Evolutionary conservation across 2,113 vertebrate species (phyloP).

Genomic region (Rhombomys opimus): DNA sequence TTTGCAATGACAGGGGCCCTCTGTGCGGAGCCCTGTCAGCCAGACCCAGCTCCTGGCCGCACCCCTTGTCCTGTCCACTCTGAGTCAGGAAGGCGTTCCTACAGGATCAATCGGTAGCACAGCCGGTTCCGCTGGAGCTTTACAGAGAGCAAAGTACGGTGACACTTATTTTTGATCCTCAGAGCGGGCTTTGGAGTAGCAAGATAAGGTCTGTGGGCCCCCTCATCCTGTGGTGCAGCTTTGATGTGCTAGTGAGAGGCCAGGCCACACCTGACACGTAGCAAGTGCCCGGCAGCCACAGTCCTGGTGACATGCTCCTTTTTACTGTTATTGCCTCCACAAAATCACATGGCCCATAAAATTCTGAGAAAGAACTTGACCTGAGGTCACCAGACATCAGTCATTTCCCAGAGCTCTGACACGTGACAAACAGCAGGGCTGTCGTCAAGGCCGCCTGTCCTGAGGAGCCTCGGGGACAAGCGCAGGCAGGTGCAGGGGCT

Average conservation of each 20-base stretch:
- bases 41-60: background rate
- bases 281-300: fast-evolving
- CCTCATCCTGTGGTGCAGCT: background rate
- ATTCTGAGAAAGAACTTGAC: background rate
- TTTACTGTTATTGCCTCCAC: constrained; percentile 5
- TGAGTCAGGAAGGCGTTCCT: background rate
- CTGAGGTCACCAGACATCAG: background rate
- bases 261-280: background rate
- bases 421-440: background rate
- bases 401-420: background rate
- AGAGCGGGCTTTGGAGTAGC: background rate
- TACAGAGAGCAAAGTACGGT: background rate
- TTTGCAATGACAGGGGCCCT: fast-evolving
- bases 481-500: background rate
- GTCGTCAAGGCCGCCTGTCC: background rate
- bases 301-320: background rate
- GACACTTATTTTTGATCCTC: background rate
- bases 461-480: background rate
- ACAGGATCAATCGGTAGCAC: background rate
- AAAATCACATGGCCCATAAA: constrained; percentile 3
- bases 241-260: background rate
- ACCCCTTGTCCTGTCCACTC: fast-evolving
- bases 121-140: fast-evolving
- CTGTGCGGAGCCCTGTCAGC: background rate
- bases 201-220: background rate